phyloP scores from a whole-genome alignment of 2,113 vertebrate genomes.

The Alouatta palliata region DNA sequence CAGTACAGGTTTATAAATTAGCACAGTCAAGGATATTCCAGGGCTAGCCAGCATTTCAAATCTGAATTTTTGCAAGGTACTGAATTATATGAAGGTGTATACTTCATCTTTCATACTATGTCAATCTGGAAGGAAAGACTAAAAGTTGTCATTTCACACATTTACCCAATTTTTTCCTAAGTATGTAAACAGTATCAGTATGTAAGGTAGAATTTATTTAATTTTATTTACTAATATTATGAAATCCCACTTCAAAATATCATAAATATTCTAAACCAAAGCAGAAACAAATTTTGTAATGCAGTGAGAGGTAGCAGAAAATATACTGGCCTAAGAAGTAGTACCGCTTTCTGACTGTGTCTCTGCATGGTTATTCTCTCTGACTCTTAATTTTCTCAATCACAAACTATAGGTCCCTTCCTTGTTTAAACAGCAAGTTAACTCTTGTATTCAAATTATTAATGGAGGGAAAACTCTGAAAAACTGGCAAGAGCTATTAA shows the following conservation, averaged over 20 bases:
- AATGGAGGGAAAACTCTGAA: not conserved
- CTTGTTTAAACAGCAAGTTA: not conserved
- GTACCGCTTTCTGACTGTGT: not conserved
- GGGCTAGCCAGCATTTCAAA: not conserved
- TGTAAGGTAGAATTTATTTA: not conserved
- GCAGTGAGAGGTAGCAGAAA: not conserved
- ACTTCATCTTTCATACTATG: slow-evolving; percentile 5
- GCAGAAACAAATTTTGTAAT: slow-evolving; percentile 25
- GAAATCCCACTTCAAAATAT: slow-evolving; percentile 39
- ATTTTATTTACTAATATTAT: slow-evolving; percentile 17
- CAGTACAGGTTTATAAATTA: not conserved
- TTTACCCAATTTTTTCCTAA: not conserved
- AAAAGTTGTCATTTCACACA: slow-evolving; percentile 1
- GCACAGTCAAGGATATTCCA: not conserved
- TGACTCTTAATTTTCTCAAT: not conserved
- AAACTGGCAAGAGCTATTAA: slow-evolving; percentile 14
- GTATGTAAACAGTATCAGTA: not conserved
- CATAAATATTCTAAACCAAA: slow-evolving; percentile 13
- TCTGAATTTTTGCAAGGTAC: not conserved
- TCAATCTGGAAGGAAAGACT: not conserved
- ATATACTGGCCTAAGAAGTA: not conserved
- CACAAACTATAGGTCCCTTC: not conserved
- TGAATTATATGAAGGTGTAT: not conserved
- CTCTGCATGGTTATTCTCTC: not conserved
- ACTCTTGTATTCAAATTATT: slow-evolving; percentile 5